Percentiles rank a stretch among this genome's conserved stretches.
These are phyloP conservation scores for Agrotis clavis DNA, from an alignment of 2,888 invertebrate genomes.

Conservation along the genomic window DNA sequence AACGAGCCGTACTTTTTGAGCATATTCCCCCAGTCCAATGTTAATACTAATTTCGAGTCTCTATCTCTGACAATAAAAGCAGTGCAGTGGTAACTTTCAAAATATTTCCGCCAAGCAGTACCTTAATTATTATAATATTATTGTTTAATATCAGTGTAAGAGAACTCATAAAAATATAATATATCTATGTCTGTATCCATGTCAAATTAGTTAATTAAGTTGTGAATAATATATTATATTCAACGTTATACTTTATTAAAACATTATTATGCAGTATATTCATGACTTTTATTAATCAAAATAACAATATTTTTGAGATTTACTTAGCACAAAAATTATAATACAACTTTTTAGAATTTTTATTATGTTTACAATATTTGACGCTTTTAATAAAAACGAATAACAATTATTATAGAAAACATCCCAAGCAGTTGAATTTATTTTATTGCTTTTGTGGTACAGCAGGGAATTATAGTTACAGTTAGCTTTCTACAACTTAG, in stretches of 20 bases:
- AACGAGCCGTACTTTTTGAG: background rate
- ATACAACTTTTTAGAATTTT: background rate
- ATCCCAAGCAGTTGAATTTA: background rate
- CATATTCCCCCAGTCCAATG: background rate
- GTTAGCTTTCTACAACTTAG: too few relatives aligned
- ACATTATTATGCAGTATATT: conserved; percentile 51
- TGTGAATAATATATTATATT: conserved; percentile 67
- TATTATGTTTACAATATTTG: too few relatives aligned
- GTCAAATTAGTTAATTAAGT: conserved; percentile 49
- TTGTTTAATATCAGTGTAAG: conserved; percentile 24
- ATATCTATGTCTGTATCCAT: conserved; percentile 48
- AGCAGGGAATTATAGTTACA: too few relatives aligned
- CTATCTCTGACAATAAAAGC: background rate
- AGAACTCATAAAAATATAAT: conserved; percentile 26
- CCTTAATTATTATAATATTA: conserved; percentile 7
- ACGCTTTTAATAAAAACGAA: too few relatives aligned
- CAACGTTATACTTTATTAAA: conserved; percentile 63
- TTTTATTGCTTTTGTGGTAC: too few relatives aligned
- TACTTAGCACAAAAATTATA: background rate
- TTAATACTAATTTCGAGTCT: conserved; percentile 1
- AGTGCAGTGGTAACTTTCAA: background rate
- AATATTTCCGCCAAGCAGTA: conserved; percentile 1
- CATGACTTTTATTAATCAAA: conserved; percentile 50
- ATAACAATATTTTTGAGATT: background rate
- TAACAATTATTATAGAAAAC: too few relatives aligned